These are phyloP conservation scores for Procambarus clarkii DNA, from an alignment of 1,140 invertebrate genomes.

Conservation along the genomic window DNA sequence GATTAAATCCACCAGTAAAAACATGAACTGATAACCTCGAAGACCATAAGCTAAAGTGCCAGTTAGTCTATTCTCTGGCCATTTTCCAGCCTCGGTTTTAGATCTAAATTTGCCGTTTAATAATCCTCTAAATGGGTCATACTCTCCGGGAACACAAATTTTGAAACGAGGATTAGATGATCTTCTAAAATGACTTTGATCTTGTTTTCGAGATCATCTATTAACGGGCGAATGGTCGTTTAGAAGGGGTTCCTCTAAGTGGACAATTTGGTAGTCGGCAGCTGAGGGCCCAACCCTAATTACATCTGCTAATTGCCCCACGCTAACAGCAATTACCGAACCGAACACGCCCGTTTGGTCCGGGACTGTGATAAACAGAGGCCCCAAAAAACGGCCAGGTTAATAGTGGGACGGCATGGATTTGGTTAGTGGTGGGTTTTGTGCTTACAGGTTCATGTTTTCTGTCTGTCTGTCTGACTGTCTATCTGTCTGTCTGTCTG, in stretches of 20 bases:
- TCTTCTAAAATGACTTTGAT: background rate
- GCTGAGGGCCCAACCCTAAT: constrained; percentile 20
- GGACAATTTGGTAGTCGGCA: constrained; percentile 34
- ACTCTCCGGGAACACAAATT: background rate
- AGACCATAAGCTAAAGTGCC: background rate
- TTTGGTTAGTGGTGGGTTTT: background rate
- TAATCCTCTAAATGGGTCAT: background rate
- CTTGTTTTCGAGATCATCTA: background rate
- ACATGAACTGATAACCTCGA: background rate
- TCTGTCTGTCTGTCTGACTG: background rate
- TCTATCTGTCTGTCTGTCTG: background rate
- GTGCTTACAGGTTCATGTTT: background rate
- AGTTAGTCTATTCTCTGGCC: background rate
- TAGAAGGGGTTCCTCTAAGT: background rate
- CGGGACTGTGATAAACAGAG: constrained; percentile 2
- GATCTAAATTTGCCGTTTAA: background rate
- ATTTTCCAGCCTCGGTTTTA: background rate
- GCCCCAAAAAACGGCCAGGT: background rate
- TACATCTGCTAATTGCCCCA: constrained; percentile 35
- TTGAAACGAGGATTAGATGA: background rate
- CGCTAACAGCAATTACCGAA: constrained; percentile 37
- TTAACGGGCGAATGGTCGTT: background rate
- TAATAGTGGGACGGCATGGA: constrained; percentile 10
- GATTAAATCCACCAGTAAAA: constrained; percentile 25
- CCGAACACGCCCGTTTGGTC: constrained; percentile 36